These are phyloP conservation scores for Phenganax subtilis DNA, from an alignment of 92 coral and sea anemone species.

Conservation along the genomic window DNA sequence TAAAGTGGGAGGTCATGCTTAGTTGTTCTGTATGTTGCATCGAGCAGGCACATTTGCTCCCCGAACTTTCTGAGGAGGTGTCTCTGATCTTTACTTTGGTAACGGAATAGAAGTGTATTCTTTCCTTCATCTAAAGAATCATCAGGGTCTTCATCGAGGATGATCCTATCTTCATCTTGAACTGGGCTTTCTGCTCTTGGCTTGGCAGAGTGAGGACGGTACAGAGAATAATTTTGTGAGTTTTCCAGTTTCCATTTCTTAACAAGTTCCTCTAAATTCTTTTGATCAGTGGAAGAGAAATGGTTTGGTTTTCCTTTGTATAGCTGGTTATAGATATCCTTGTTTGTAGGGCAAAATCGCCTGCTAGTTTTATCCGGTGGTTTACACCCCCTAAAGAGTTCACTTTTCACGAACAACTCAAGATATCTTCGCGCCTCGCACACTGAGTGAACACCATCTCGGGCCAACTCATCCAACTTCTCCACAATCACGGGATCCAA, in stretches of 20 bases:
- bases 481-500: too few species aligned
- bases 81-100: slow-evolving; percentile 48
- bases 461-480: background rate
- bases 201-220: background rate
- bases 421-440: slow-evolving; percentile 36
- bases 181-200: background rate
- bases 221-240: too few species aligned
- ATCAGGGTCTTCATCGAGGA: background rate
- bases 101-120: slow-evolving; percentile 44
- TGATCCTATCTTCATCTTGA: background rate
- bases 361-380: slow-evolving; percentile 27
- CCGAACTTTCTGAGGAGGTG: slow-evolving; percentile 48
- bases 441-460: background rate
- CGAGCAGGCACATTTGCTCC: slow-evolving; percentile 54
- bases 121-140: background rate
- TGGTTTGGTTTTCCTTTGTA: slow-evolving; percentile 23
- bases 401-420: background rate
- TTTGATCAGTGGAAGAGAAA: too few species aligned
- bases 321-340: too few species aligned
- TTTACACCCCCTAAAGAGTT: too few species aligned
- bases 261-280: too few species aligned
- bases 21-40: slow-evolving; percentile 60
- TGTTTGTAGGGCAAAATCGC: slow-evolving; percentile 26
- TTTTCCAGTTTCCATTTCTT: too few species aligned
- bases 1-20: slow-evolving; percentile 53